These are phyloP conservation scores for Nasalis larvatus DNA, from an alignment of 2,113 vertebrate species.

Conservation along the genomic window DNA sequence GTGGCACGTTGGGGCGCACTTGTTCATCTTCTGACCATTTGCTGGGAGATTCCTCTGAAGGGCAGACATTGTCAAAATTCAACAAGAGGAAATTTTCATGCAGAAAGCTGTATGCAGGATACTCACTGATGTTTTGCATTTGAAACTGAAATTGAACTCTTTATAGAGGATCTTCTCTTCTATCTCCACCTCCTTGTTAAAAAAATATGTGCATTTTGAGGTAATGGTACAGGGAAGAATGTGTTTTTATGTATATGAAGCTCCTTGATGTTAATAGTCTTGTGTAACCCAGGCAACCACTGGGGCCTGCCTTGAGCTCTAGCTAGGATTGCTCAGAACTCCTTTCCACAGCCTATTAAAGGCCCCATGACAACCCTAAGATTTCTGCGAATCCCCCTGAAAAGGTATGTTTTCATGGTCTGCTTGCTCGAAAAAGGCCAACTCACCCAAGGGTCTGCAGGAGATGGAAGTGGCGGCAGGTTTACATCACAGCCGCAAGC, in stretches of 20 bases:
- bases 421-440: background rate
- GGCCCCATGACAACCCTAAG: background rate
- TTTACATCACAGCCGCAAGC: background rate
- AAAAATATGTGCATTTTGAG: constrained; percentile 49
- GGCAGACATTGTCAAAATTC: background rate
- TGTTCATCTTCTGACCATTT: background rate
- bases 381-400: background rate
- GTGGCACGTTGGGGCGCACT: background rate
- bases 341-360: background rate
- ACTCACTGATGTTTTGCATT: constrained; percentile 66
- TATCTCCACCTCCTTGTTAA: constrained; percentile 34
- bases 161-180: constrained; percentile 67
- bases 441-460: background rate
- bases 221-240: background rate
- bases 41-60: constrained; percentile 66
- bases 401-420: background rate
- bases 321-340: background rate
- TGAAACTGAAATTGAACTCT: constrained; percentile 59
- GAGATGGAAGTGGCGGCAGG: background rate
- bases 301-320: background rate
- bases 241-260: constrained; percentile 38
- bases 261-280: constrained; percentile 16
- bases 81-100: background rate
- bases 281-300: background rate
- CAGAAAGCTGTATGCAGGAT: constrained; percentile 63